Percentiles rank a stretch among this genome's conserved stretches.
Evolutionary conservation across 2,113 vertebrate species (phyloP).

Genomic region (Serinus canaria): DNA sequence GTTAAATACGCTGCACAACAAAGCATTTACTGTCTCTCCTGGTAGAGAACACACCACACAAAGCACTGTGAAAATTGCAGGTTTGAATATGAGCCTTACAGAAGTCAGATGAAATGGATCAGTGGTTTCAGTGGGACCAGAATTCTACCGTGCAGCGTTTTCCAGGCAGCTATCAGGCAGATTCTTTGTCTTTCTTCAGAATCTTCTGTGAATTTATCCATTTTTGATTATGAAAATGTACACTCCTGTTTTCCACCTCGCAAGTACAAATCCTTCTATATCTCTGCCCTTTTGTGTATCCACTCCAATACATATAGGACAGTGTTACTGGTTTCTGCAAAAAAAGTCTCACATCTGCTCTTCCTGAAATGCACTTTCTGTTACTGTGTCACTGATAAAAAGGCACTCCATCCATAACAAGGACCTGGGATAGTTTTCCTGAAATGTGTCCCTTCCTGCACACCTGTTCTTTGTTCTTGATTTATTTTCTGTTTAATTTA

Average conservation of each 20-base stretch:
- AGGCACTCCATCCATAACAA: neutral
- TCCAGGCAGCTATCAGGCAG: neutral
- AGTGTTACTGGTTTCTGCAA: neutral
- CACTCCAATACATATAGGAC: neutral
- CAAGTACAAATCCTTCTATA: neutral
- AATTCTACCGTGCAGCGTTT: neutral
- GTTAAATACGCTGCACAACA: neutral
- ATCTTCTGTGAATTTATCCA: neutral
- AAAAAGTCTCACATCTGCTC: neutral
- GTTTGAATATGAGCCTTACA: neutral
- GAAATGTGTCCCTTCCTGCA: neutral
- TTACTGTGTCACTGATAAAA: neutral
- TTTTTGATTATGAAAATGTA: neutral
- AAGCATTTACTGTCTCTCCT: neutral
- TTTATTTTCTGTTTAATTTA: neutral
- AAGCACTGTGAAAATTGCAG: neutral
- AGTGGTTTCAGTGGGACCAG: neutral
- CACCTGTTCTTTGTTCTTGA: neutral
- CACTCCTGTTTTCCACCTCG: neutral
- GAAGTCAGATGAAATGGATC: neutral
- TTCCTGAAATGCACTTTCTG: neutral
- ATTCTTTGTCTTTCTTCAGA: neutral
- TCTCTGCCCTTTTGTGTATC: neutral
- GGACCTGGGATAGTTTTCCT: neutral
- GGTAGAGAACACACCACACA: neutral